Evolutionary conservation across 2,888 invertebrate genomes (phyloP), one percentile per base, ranked within the genome.

Genomic region (Listrodromus nycthemerus): DNA sequence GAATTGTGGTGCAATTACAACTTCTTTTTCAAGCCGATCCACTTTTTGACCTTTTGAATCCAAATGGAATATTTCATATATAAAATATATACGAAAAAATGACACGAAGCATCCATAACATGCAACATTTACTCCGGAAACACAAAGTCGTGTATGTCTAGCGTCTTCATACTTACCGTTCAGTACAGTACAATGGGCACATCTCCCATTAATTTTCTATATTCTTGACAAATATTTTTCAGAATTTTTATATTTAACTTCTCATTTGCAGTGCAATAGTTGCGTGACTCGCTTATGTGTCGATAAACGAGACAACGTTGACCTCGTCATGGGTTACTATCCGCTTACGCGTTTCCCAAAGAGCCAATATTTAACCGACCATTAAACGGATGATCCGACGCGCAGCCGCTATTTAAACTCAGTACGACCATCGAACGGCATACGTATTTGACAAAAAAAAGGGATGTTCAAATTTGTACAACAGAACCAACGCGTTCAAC

Each of bases 361-460:
- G 76, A 88, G 89, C 89, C 89, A 91, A 91, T 91, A 91, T 91
- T 91, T 90, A 89, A 88, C 84, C 73, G 86, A 80, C 89, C 89
- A 91, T 91, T 90, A 89, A 90, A 88, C 87, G 84, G 84, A 88
- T 86, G 87, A 88, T 86, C 86, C 84, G 77, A 75, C 83, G 65
- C 63, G 48, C 52, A 24, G 61, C 24, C 75, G 63, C 48, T 41
- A 30, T 63, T n/a, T 24, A 48, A 24, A 19, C 41, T 37, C n/a
- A 33, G n/a, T 27, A 3, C 45, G 41, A 24, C 13, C 48, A 7
- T 61, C 37, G 1, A 69, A 21, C 21, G 21, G 19, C 24, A 2
- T 66, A 55, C 67, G 45, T 45, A 45, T 27, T n/a, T 10, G 21
- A 24, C 7, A 19, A 69, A 77, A 21, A 30, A n/a, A 65, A 24